These are phyloP conservation scores for Agonopterix arenella DNA, from an alignment of 2,888 invertebrate genomes.

Conservation along the genomic window DNA sequence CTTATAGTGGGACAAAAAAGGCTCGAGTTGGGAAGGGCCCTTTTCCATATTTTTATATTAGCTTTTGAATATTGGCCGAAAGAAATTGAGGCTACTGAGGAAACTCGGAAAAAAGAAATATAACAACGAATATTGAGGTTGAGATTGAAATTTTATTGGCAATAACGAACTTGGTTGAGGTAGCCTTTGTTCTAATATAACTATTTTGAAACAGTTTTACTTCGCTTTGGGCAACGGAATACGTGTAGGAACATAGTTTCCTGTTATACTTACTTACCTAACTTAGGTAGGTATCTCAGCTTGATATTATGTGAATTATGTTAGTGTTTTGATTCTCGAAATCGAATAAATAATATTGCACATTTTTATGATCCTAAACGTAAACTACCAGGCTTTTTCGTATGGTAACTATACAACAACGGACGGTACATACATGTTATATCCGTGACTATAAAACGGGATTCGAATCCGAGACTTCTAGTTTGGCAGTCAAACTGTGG, in stretches of 20 bases:
- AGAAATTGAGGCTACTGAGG: conserved; percentile 32
- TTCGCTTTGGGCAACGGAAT: background rate
- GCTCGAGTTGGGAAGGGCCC: conserved; percentile 20
- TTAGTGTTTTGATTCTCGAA: too few species aligned
- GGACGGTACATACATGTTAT: too few species aligned
- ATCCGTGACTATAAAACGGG: too few species aligned
- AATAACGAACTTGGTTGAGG: conserved; percentile 8
- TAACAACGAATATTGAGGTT: conserved; percentile 26
- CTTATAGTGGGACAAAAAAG: conserved; percentile 31
- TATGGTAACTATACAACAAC: too few species aligned
- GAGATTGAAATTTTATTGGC: conserved; percentile 31
- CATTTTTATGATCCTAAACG: too few species aligned
- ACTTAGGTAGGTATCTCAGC: too few species aligned
- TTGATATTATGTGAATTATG: too few species aligned
- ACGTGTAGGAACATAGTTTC: background rate
- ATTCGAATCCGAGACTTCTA: too few species aligned
- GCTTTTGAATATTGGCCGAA: conserved; percentile 42
- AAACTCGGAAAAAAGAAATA: conserved; percentile 33
- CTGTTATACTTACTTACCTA: too few species aligned
- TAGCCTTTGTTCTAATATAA: conserved; percentile 3
- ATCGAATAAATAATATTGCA: too few species aligned
- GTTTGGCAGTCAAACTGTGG: too few species aligned
- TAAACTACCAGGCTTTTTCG: too few species aligned
- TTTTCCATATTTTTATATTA: conserved; percentile 46
- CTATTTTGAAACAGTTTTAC: background rate